These are phyloP conservation scores for Rostratula benghalensis DNA, from an alignment of 2,113 vertebrate species.

Conservation along the genomic window DNA sequence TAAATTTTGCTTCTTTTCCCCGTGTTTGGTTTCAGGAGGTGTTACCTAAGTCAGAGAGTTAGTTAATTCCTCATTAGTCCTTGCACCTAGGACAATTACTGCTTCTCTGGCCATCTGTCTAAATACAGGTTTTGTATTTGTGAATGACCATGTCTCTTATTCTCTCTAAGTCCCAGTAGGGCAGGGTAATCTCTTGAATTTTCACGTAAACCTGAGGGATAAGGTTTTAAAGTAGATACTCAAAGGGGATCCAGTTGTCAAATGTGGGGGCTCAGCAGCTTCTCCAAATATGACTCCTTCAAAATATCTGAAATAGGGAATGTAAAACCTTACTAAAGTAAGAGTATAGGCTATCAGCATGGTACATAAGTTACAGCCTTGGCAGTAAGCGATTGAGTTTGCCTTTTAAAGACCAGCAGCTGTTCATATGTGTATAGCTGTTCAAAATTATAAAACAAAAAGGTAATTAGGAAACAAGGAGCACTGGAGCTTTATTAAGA, in stretches of 20 bases:
- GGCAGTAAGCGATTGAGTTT: background rate
- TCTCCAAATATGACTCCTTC: background rate
- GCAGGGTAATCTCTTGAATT: background rate
- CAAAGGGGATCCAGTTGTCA: background rate
- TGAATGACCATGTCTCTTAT: background rate
- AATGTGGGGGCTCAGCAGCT: background rate
- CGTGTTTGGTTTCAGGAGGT: background rate
- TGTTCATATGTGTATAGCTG: background rate
- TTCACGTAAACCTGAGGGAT: background rate
- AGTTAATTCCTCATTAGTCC: background rate
- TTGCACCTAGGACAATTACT: background rate
- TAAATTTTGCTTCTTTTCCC: background rate
- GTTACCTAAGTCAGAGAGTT: background rate
- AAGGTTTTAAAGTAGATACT: background rate
- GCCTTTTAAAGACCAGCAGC: background rate
- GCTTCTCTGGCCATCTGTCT: background rate
- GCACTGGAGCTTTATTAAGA: conserved; percentile 40
- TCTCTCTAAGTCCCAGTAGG: background rate
- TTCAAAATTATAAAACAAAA: background rate
- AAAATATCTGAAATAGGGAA: background rate
- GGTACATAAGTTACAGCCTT: background rate
- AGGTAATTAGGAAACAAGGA: conserved; percentile 40
- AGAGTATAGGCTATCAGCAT: background rate
- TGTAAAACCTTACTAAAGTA: background rate
- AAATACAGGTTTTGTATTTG: background rate